Evolutionary conservation across 2,113 vertebrate species (phyloP), one percentile per base, ranked within the genome.

Genomic region (Coregonus clupeaformis): DNA sequence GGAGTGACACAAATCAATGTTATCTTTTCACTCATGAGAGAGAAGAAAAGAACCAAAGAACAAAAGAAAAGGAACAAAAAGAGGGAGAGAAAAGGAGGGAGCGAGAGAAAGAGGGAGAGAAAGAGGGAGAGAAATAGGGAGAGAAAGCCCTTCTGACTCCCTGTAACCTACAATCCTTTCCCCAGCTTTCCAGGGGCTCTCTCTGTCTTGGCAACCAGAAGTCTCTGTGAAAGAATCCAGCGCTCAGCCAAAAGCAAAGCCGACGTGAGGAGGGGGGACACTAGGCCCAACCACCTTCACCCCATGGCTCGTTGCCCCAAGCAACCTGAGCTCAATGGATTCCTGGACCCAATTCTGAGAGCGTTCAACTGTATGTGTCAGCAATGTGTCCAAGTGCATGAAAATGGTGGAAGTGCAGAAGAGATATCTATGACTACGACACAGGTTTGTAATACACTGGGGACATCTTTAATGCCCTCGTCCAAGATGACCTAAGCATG

Each of bases 151-250:
- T 89, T 90, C 87, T 90, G 91, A 90, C 90, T 92, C 81, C 67
- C 87, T 81, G 82, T 86, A 86, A 89, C 89, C 90, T 88, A 89
- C 89, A 91, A 90, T 85, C 90, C 91, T 91, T 89, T 84, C 80
- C 85, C 81, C 87, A 81, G 88, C 91, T 89, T 90, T 85, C 82
- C 87, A 83, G 83, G 82, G 79, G 82, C 88, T 91, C 81, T 22
- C 83, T 78, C 88, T 82, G 84, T 91, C 90, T 85, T 93, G 93
- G 91, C 91, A 94, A 94, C 93, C 80, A 63, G 84, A 86, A 90
- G 86, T 86, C 89, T 83, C 85, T 81, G 90, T 87, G 90, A 92
- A 93, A 93, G 92, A 94, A 94, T 94, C 88, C 84, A 91, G 85
- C 88, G 85, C 89, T 88, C 89, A 89, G 90, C 92, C 92, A 93